Evolutionary conservation across 92 coral and sea anemone species (phyloP).

Genomic region (Nematostella vectensis): DNA sequence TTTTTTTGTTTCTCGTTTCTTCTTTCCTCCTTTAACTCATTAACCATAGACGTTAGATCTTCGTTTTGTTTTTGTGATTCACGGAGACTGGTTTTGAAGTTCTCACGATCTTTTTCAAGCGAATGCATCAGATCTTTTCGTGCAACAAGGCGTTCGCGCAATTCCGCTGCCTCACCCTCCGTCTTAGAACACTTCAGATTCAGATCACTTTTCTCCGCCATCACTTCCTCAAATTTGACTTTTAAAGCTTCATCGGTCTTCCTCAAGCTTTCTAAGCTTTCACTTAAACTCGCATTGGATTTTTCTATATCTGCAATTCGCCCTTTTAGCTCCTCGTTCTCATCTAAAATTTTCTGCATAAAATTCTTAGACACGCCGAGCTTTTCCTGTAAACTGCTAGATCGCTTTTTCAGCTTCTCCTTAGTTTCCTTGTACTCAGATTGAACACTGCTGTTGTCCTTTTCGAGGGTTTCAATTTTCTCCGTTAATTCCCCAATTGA

Average conservation of each 20-base stretch:
- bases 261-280: constrained; percentile 24
- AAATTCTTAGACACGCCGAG: constrained; percentile 26
- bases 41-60: constrained; percentile 5
- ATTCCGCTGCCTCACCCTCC: constrained; percentile 24
- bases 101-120: constrained; percentile 28
- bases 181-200: constrained; percentile 8
- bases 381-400: constrained; percentile 26
- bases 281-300: constrained; percentile 9
- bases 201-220: constrained; percentile 12
- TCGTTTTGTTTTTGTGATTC: constrained; percentile 6
- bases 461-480: constrained; percentile 13
- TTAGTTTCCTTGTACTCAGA: neutral
- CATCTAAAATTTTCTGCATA: constrained; percentile 34
- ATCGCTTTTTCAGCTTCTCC: constrained; percentile 17
- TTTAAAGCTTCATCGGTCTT: constrained; percentile 21
- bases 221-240: constrained; percentile 14
- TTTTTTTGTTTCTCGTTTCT: constrained; percentile 12
- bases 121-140: constrained; percentile 23
- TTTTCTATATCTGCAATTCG: constrained; percentile 13
- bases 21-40: constrained; percentile 4
- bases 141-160: constrained; percentile 25
- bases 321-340: constrained; percentile 34
- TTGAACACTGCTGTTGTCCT: constrained; percentile 8
- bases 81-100: constrained; percentile 21
- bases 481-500: constrained; percentile 18